Base-by-base conservation (phyloP, 1,140 invertebrate genomes). In the Drosophila quadrilineata region DNA sequence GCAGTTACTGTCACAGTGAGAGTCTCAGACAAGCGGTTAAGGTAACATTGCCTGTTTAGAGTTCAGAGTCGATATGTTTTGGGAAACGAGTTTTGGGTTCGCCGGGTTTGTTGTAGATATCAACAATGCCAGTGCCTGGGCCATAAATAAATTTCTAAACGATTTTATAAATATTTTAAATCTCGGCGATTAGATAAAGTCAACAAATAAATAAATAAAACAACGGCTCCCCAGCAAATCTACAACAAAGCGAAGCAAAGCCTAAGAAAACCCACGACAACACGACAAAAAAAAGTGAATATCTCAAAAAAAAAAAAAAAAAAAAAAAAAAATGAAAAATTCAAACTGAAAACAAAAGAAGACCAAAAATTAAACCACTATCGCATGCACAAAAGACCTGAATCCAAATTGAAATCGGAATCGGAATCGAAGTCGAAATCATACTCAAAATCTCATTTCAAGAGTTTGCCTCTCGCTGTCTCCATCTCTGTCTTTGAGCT, bases 91-190 rank as follows among this genome's bases (percentile, higher is more conserved):
- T 82, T 80, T 76, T 46, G 38, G 52, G 24, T 31, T 33, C 49
- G 41, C n/a, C n/a, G n/a, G n/a, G n/a, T n/a, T 38, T n/a, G 21
- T 22, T 35, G 62, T 67, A 66, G 67, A 82, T 67, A 82, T 85
- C 70, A 84, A 84, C 79, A 84, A 79, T 82, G 76, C 72, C 77
- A 84, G 72, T 85, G 80, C 62, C 40, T 57, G 71, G 45, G 75
- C 75, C 80, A 85, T 85, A 86, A 85, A 85, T 85, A 85, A 85
- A 79, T 86, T 86, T 85, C 79, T 85, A 80, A 85, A 85, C 74
- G 71, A 85, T 88, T 88, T 84, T 85, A 85, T 87, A 87, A 87
- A 88, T 87, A 88, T 88, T 88, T 80, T 80, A 88, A 87, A 87
- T 87, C 79, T 74, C 71, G 64, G 79, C 75, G 85, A 85, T 87